Conservation (phyloP, 1,140 invertebrate genomes). For the Aphis gossypii region DNA sequence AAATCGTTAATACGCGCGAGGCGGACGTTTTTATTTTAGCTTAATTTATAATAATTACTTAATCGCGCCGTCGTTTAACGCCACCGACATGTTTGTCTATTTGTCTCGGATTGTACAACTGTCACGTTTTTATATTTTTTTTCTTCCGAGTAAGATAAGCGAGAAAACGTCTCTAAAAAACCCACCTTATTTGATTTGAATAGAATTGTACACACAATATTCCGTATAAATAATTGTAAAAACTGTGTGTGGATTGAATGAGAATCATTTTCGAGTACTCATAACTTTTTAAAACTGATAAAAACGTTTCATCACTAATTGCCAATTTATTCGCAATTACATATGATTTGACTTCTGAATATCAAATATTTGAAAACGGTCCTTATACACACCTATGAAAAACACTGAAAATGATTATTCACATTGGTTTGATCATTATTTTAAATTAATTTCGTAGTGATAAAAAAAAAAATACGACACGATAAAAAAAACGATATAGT, state of each 20-base stretch:
- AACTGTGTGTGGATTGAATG: neutral
- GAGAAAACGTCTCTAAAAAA: neutral
- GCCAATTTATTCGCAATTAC: too few relatives aligned
- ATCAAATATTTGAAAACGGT: neutral
- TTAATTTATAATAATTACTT: slow-evolving; percentile 51
- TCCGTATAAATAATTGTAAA: neutral
- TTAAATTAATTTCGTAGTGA: neutral
- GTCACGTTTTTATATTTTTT: neutral
- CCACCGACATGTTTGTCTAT: slow-evolving; percentile 26
- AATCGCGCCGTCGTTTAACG: slow-evolving; percentile 44
- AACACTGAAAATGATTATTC: neutral
- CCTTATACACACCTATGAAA: neutral
- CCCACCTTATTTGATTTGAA: neutral
- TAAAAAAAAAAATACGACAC: neutral
- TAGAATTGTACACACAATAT: neutral
- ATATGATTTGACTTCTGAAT: neutral
- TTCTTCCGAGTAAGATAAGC: neutral
- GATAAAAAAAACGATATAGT: neutral
- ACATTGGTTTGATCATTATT: neutral
- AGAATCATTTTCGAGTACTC: neutral
- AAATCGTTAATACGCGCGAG: slow-evolving; percentile 39
- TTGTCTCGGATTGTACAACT: slow-evolving; percentile 5
- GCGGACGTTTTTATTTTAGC: slow-evolving; percentile 41
- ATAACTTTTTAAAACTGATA: neutral
- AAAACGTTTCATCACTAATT: neutral